Conservation (phyloP, 2,888 invertebrate species). For the Electrophaes corylata region DNA sequence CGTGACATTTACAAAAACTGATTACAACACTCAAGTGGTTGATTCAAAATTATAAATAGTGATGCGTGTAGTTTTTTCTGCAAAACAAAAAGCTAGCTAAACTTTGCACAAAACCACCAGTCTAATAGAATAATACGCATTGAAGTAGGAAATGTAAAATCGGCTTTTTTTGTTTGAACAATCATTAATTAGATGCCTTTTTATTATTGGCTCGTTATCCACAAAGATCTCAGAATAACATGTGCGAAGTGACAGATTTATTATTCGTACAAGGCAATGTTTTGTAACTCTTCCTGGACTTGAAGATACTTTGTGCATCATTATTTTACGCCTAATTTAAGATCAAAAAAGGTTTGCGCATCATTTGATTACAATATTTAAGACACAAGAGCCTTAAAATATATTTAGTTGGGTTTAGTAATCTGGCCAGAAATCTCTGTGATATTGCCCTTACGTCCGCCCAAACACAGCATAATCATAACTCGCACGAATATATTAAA, state of each 20-base stretch:
- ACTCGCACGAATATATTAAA: neutral
- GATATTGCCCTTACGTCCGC: neutral
- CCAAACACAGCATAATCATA: neutral
- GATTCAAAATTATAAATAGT: slow-evolving; percentile 64
- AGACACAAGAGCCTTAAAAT: neutral
- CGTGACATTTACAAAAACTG: slow-evolving; percentile 65
- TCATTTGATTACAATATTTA: neutral
- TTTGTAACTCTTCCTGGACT: slow-evolving; percentile 66
- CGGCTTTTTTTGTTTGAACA: slow-evolving; percentile 72
- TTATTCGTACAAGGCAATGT: slow-evolving; percentile 69
- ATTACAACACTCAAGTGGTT: slow-evolving; percentile 61
- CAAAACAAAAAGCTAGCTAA: slow-evolving; percentile 59
- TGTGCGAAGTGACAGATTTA: slow-evolving; percentile 76
- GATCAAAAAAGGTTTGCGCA: neutral
- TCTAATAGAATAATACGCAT: slow-evolving; percentile 62
- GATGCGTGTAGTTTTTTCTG: slow-evolving; percentile 57
- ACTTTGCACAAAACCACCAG: slow-evolving; percentile 59
- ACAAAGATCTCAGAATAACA: slow-evolving; percentile 65
- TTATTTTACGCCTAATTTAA: slow-evolving; percentile 53
- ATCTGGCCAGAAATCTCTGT: neutral
- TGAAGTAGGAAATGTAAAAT: slow-evolving; percentile 63
- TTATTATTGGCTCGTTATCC: slow-evolving; percentile 74
- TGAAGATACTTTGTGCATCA: slow-evolving; percentile 52
- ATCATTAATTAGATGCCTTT: slow-evolving; percentile 76
- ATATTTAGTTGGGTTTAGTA: neutral